Base-by-base conservation (phyloP, 1,140 invertebrate genomes). In the Lordiphosa stackelbergi region DNA sequence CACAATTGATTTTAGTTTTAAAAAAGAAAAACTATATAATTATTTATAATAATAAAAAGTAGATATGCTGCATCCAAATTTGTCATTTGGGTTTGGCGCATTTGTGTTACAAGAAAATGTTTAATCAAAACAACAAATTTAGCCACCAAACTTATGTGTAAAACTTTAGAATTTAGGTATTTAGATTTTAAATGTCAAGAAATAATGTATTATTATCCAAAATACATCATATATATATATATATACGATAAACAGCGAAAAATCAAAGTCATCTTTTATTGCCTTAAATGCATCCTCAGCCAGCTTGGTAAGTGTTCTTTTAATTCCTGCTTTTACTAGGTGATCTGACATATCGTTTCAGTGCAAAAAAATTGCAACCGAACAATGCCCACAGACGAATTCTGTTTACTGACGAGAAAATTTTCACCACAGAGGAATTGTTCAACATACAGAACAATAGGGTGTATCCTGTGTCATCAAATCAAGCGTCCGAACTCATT, bases 121-220 rank as follows among this genome's bases (percentile, higher is more conserved):
- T 63, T 77, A 81, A 70, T 74, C 70, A 66, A 74, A 81, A 70
- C 41, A 41, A 9, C 7, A 24, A 66, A 61, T 48, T 57, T 81
- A 79, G 74, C 53, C 64, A 69, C 65, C 65, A 68, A 69, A 68
- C 64, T 19, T 57, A 60, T n/a, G 36, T 65, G 62, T 65, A 65
- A 48, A 65, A 61, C 8, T 65, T 31, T 31, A 31, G 65, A 22
- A 8, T 5, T 13, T 65, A 65, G 65, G 62, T 35, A 19, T 47
- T 65, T 69, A 69, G 64, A 60, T 55, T 59, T 13, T 69, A 69
- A 34, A 46, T 46, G 31, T 31, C 69, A 37, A 53, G 48, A 42
- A 45, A 61, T 66, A 69, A 13, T 69, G 66, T 69, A 72, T 81
- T 64, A 72, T 66, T 79, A 66, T 62, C 57, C 63, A 74, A 61